Evolutionary conservation across 1,140 invertebrate species (phyloP).

Genomic region (Euura saliciscinereae): DNA sequence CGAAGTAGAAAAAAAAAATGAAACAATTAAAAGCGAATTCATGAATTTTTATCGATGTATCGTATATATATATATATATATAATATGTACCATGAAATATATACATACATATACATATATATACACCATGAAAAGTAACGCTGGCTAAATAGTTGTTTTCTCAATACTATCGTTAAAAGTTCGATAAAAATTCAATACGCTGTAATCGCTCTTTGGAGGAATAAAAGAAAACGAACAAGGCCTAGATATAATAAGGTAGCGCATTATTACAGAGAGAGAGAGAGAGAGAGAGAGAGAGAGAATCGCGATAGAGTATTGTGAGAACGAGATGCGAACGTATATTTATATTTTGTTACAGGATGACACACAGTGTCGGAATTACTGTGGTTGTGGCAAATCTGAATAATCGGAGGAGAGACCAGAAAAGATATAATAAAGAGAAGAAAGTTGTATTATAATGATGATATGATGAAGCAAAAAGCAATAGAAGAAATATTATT

Average conservation of each 20-base stretch:
- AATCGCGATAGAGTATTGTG: constrained; percentile 39
- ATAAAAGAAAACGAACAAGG: neutral
- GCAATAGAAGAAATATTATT: neutral
- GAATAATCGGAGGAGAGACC: neutral
- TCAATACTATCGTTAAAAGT: neutral
- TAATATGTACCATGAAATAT: too few species aligned
- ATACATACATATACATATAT: too few species aligned
- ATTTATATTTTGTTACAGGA: constrained; percentile 64
- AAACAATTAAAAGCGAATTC: neutral
- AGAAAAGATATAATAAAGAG: neutral
- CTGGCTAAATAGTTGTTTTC: neutral
- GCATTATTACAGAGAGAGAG: constrained; percentile 27
- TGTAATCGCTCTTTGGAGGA: neutral
- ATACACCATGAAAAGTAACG: neutral
- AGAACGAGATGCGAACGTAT: constrained; percentile 52
- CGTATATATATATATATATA: neutral
- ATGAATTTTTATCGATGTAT: constrained; percentile 23
- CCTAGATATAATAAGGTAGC: neutral
- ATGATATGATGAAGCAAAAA: neutral
- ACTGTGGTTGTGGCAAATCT: constrained; percentile 38
- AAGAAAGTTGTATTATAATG: neutral
- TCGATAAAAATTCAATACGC: neutral
- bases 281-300: constrained; percentile 2
- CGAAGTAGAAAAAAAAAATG: constrained; percentile 13
- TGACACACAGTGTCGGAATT: constrained; percentile 39